A percentile compares a stretch with the other conserved stretches of the same genome.
phyloP scores from a whole-genome alignment of 2,113 vertebrate genomes.

The Epinephelus cyanopodus region DNA sequence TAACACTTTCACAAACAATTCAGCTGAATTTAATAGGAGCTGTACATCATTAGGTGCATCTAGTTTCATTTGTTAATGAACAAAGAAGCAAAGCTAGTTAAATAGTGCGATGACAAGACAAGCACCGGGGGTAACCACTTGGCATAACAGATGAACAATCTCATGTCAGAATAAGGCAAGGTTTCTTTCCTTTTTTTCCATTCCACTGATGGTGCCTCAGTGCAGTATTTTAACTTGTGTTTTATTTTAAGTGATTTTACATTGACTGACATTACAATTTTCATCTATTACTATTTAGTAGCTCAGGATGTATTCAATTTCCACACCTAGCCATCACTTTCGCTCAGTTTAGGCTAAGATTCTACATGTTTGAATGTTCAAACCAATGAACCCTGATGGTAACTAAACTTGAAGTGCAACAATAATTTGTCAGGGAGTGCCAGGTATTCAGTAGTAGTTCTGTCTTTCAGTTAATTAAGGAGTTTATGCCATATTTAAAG shows the following conservation, averaged over 20 bases:
- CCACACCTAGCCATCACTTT: conserved; percentile 21
- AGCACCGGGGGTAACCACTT: background rate
- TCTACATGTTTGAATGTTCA: conserved; percentile 17
- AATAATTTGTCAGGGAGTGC: conserved; percentile 24
- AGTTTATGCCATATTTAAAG: conserved; percentile 59
- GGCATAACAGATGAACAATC: background rate
- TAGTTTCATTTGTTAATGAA: background rate
- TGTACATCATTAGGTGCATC: background rate
- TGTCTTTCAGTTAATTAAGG: conserved; percentile 54
- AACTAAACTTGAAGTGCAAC: conserved; percentile 29
- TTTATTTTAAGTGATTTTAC: background rate
- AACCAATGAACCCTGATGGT: conserved; percentile 38
- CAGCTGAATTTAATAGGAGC: no score
- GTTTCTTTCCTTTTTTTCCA: background rate
- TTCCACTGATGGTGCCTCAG: background rate
- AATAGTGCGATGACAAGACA: background rate
- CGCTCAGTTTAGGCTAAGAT: conserved; percentile 8
- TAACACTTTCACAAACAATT: background rate
- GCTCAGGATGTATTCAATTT: conserved; percentile 6
- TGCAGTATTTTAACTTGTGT: background rate
- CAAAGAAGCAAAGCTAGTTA: background rate
- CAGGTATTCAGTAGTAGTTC: conserved; percentile 24
- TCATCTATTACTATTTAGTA: background rate
- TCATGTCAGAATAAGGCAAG: no score
- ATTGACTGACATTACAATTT: background rate